Evolutionary conservation across 2,888 invertebrate genomes (phyloP).

Genomic region (Spodoptera picta): DNA sequence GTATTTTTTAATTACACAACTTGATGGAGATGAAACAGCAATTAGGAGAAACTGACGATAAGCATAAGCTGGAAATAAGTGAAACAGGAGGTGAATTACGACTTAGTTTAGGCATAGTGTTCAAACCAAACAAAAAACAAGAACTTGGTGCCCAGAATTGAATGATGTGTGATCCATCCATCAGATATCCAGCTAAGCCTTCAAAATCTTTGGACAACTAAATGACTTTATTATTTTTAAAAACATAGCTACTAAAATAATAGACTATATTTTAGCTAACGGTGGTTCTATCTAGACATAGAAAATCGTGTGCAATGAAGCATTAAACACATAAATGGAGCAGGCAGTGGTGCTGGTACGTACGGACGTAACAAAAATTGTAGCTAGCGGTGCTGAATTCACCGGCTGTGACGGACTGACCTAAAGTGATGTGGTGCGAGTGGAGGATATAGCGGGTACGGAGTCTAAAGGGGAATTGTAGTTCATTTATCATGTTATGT

Average conservation of each 20-base stretch:
- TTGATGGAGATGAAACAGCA: too few relatives aligned
- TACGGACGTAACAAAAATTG: conserved; percentile 67
- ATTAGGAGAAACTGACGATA: too few relatives aligned
- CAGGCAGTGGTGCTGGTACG: conserved; percentile 57
- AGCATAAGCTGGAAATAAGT: too few relatives aligned
- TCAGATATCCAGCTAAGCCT: too few relatives aligned
- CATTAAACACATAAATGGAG: conserved; percentile 57
- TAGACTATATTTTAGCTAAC: conserved; percentile 37
- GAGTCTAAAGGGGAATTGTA: too few relatives aligned
- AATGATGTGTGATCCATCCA: too few relatives aligned
- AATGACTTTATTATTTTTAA: conserved; percentile 32
- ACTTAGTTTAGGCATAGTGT: too few relatives aligned
- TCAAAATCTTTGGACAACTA: conserved; percentile 6
- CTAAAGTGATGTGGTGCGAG: conserved; percentile 47
- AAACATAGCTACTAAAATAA: conserved; percentile 24
- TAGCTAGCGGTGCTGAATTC: conserved; percentile 67
- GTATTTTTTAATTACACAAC: too few relatives aligned
- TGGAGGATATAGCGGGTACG: not conserved
- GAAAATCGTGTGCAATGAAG: conserved; percentile 46
- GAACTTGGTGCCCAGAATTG: too few relatives aligned
- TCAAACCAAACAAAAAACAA: too few relatives aligned
- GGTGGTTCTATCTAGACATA: conserved; percentile 31
- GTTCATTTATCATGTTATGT: too few relatives aligned
- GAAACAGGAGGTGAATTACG: too few relatives aligned
- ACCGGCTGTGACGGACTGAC: conserved; percentile 73